Evolutionary conservation across 2,113 vertebrate species (phyloP), one percentile per base, ranked within the genome.

Genomic region (Columba livia): DNA sequence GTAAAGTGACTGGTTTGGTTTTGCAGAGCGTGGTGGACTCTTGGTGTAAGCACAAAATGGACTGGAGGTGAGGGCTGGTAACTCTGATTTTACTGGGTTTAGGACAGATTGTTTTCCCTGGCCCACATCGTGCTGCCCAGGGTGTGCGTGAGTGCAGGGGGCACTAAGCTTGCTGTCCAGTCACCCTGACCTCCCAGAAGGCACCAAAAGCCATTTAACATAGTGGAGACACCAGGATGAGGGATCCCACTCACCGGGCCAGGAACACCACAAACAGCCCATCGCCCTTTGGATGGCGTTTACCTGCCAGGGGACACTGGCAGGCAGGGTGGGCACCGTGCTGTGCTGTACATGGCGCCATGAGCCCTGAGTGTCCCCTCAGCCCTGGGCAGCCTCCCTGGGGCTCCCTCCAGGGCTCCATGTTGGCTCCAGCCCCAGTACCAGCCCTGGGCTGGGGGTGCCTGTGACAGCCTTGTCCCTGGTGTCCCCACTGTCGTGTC

Each of bases 191-290:
- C 15, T 57, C 31, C 40, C 32, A 60, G 75, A 19, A 19, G 29
- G 18, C 17, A 10, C 0, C 0, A 0, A 56, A 51, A 7, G 2
- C 19, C 5, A 28, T 17, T 34, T 19, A 74, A 38, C 9, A 9
- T 8, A 15, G 7, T 9, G 26, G 44, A 60, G 60, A 31, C 34
- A 19, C 24, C 18, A 21, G 28, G 34, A 32, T 17, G 67, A 56
- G 51, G 32, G 34, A 60, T 28, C 8, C 0, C 1, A 9, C 3
- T 4, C 21, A 2, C 47, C 18, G 10, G 32, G 47, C 21, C 40
- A 20, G 0, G 1, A 17, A 2, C 40, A 48, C 26, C 51, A 26
- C 4, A 2, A 12, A 25, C 53, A 62, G 51, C 75, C 53, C 29
- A 4, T 7, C 32, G n/a, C 65, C 53, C 47, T 67, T 15, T 32